A percentile compares a stretch with the other conserved stretches of the same genome.
Conservation (phyloP, 2,888 invertebrate species). For the Eurytoma adleriae region DNA sequence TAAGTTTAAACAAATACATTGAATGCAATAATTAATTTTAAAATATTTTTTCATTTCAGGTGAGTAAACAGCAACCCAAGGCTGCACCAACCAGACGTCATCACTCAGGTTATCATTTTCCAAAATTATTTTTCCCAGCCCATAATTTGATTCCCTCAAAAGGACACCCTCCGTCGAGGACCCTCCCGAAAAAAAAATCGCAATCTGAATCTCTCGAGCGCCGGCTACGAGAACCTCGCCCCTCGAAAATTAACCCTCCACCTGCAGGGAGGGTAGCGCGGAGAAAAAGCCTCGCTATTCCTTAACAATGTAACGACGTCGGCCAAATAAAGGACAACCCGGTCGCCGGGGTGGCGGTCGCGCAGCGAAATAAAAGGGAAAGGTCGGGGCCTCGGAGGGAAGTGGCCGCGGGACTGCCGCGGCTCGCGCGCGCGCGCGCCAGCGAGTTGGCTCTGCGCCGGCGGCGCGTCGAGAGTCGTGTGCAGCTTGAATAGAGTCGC, state of each 20-base stretch:
- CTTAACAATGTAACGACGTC: constrained; percentile 47
- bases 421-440: too few relatives aligned
- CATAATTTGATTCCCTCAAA: too few relatives aligned
- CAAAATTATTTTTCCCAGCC: too few relatives aligned
- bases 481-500: constrained; percentile 59
- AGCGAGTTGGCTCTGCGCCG: neutral
- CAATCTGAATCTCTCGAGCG: too few relatives aligned
- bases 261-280: neutral
- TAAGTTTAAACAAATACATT: too few relatives aligned
- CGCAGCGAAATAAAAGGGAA: neutral
- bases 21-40: too few relatives aligned
- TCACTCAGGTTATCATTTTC: too few relatives aligned
- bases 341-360: neutral
- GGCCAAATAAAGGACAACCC: constrained; percentile 32
- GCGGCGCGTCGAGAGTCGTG: constrained; percentile 68
- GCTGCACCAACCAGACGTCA: too few relatives aligned
- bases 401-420: neutral
- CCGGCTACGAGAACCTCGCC: neutral
- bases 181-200: too few relatives aligned
- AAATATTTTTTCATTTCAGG: too few relatives aligned
- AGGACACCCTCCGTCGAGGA: too few relatives aligned
- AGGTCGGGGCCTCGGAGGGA: neutral
- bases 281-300: constrained; percentile 27
- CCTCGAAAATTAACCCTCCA: constrained; percentile 27
- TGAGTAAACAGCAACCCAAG: too few relatives aligned